Percentiles rank a stretch among this genome's conserved stretches.
Conservation (phyloP, 2,888 invertebrate species). For the Chrysolina haemoptera region DNA sequence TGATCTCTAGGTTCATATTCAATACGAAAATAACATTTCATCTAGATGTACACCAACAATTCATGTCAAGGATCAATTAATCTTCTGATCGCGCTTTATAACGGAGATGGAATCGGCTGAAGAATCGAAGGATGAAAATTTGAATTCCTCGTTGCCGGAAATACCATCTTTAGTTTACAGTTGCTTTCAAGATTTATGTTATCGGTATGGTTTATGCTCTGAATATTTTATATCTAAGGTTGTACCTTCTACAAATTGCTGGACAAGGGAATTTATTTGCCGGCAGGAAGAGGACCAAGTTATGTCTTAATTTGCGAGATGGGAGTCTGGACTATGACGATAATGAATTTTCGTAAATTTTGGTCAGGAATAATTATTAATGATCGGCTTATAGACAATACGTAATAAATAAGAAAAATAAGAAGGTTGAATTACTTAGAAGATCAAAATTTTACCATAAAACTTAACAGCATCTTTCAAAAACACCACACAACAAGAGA, state of each 20-base stretch:
- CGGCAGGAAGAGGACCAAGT: slow-evolving; percentile 16
- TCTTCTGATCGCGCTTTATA: slow-evolving; percentile 9
- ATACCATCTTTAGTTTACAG: slow-evolving; percentile 44
- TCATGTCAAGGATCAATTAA: slow-evolving; percentile 1
- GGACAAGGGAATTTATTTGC: slow-evolving; percentile 29
- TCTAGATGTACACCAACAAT: not conserved
- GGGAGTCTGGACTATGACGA: not conserved
- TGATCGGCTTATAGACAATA: too few species aligned
- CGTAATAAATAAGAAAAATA: too few species aligned
- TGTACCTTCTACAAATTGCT: slow-evolving; percentile 13
- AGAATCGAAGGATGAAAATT: slow-evolving; percentile 13
- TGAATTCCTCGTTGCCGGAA: slow-evolving; percentile 35
- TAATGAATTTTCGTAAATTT: not conserved
- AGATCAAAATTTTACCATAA: too few species aligned
- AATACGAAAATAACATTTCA: too few species aligned
- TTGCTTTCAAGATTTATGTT: slow-evolving; percentile 46
- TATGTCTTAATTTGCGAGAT: slow-evolving; percentile 6
- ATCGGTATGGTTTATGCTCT: slow-evolving; percentile 49
- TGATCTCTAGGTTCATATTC: too few species aligned
- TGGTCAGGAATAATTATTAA: not conserved
- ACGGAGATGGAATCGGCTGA: slow-evolving; percentile 1
- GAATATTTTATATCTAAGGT: slow-evolving; percentile 39
- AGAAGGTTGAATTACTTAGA: too few species aligned
- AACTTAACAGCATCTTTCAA: too few species aligned
- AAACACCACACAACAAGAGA: too few species aligned